phyloP scores from a whole-genome alignment of 2,888 invertebrate species.

The Heliconius erato region DNA sequence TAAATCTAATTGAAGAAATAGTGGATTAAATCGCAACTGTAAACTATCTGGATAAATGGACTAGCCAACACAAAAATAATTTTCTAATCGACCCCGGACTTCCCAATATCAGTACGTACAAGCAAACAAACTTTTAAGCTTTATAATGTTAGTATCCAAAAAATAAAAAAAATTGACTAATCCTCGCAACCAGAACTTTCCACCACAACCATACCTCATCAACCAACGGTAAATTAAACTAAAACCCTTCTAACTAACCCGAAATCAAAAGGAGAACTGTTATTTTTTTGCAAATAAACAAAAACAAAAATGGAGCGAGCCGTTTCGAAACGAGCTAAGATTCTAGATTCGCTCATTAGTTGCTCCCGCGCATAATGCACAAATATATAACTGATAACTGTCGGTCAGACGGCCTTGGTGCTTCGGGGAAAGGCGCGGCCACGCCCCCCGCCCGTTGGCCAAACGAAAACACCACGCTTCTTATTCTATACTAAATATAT shows the following conservation, averaged over 20 bases:
- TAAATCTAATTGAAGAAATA: too few species aligned
- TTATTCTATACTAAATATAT: slow-evolving; percentile 18
- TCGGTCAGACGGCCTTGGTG: slow-evolving; percentile 67
- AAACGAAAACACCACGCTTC: slow-evolving; percentile 21
- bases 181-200: not conserved
- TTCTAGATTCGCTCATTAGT: slow-evolving; percentile 27
- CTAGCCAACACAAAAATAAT: too few species aligned
- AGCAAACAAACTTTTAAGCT: too few species aligned
- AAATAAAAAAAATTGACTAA: not conserved
- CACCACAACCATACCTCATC: not conserved
- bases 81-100: too few species aligned
- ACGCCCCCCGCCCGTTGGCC: slow-evolving; percentile 57
- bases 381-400: slow-evolving; percentile 37
- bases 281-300: slow-evolving; percentile 19
- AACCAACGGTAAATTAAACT: slow-evolving; percentile 12
- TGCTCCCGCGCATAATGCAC: slow-evolving; percentile 44
- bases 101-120: too few species aligned
- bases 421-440: slow-evolving; percentile 71
- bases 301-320: not conserved
- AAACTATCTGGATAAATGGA: too few species aligned
- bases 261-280: slow-evolving; percentile 8
- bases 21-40: too few species aligned
- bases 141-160: not conserved
- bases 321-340: slow-evolving; percentile 1
- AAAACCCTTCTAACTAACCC: not conserved